Base-by-base conservation (phyloP, 2,888 invertebrate genomes). In the Heliconius aoede region DNA sequence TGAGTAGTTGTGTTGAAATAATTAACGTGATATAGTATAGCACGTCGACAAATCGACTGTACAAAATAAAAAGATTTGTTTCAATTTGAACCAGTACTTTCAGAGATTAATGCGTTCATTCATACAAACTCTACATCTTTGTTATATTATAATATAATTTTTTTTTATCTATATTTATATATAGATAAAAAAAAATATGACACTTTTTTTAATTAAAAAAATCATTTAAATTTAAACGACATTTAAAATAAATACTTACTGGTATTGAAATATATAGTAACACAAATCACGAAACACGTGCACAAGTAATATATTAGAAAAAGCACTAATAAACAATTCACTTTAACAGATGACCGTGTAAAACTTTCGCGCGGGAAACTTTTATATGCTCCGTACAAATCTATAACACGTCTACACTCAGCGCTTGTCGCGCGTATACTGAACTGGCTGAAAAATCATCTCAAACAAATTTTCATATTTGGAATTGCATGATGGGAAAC, bases 321-420 rank as follows among this genome's bases (percentile, higher is more conserved):
- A 64, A 69, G 36, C 75, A 75, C 69, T 55, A n/a, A 24, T 64
- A 15, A 72, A 62, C 40, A 62, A 72, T 65, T 40, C 82, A 78
- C 84, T 79, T 82, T 84, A 82, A 79, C 76, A 74, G 75, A 73
- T 72, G 64, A 77, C 80, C 84, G 86, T 81, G 36, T 60, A 28
- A 81, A 86, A 88, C 86, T 89, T 88, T 89, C 85, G 86, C 85
- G 86, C 89, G 90, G 84, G 84, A 89, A 91, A 91, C 86, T 91
- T 90, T 82, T 76, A 32, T 61, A 69, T 76, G 77, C 78, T 77
- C 79, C 83, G 78, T 85, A 81, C 74, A 64, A 58, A 72, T 28
- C 32, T 40, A 75, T 15, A 36, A 76, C 51, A 86, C 90, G 82
- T 84, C 85, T 75, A 72, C 55, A 79, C 86, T 81, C 81, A 77